These are phyloP conservation scores for Habropoda laboriosa DNA, from an alignment of 1,140 invertebrate genomes.

Conservation along the genomic window DNA sequence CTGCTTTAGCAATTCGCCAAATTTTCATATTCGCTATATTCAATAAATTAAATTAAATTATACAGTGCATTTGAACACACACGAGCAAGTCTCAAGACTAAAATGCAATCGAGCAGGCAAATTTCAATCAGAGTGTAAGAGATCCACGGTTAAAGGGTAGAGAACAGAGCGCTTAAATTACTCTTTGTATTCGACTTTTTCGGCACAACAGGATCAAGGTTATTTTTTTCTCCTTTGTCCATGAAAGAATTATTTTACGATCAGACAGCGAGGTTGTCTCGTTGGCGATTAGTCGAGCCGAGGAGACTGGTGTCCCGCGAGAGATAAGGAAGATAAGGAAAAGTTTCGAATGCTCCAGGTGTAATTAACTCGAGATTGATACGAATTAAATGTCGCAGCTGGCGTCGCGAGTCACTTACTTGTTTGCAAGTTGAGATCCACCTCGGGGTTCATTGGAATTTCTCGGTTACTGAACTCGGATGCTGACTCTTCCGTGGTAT, in stretches of 20 bases:
- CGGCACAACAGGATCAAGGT: background rate
- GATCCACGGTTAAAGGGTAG: background rate
- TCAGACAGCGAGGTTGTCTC: background rate
- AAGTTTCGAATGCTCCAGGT: constrained; percentile 52
- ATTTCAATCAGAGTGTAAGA: constrained; percentile 19
- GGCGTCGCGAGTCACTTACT: constrained; percentile 81
- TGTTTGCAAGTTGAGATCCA: constrained; percentile 84
- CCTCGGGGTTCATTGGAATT: constrained; percentile 82
- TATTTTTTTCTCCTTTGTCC: background rate
- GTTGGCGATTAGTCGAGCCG: constrained; percentile 15
- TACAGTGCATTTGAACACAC: too few species aligned
- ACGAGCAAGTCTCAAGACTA: background rate
- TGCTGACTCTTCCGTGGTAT: constrained; percentile 84
- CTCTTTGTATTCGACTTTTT: background rate
- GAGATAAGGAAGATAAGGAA: constrained; percentile 41
- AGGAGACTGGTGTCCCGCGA: background rate
- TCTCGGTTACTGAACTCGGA: constrained; percentile 82
- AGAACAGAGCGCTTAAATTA: background rate
- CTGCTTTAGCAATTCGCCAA: too few species aligned
- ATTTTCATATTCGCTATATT: too few species aligned
- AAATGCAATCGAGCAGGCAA: background rate
- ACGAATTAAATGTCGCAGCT: constrained; percentile 58
- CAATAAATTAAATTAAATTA: too few species aligned
- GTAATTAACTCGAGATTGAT: constrained; percentile 65
- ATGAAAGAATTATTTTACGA: background rate